A percentile compares a stretch with the other conserved stretches of the same genome.
Conservation (phyloP, 1,140 invertebrate species). For the Pseudomyrmex flavicornis region DNA sequence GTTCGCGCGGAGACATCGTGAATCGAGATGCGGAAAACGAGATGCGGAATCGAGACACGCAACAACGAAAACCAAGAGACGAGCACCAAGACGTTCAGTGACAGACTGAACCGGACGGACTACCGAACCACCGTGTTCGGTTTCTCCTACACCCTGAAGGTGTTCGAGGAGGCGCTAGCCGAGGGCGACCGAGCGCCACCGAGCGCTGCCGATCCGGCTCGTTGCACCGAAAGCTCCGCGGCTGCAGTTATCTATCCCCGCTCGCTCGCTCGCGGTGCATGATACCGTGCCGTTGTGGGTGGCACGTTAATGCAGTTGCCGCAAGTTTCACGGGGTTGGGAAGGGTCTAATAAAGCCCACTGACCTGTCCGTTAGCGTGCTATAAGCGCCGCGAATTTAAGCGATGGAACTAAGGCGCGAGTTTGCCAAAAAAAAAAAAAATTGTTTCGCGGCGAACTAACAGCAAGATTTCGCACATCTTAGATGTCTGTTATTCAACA, state of each 20-base stretch:
- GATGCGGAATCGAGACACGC: background rate
- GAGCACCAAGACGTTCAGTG: slow-evolving; percentile 66
- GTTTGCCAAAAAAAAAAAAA: no score
- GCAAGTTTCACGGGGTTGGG: slow-evolving; percentile 2
- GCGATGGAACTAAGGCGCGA: no score
- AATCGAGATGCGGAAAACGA: background rate
- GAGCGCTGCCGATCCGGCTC: slow-evolving; percentile 67
- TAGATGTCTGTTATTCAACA: no score
- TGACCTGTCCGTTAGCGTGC: background rate
- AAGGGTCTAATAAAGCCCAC: slow-evolving; percentile 12
- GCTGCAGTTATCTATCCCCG: slow-evolving; percentile 45
- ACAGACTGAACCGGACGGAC: slow-evolving; percentile 73
- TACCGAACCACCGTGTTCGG: slow-evolving; percentile 49
- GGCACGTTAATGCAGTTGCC: slow-evolving; percentile 33
- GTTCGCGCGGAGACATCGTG: background rate
- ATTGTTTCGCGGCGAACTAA: no score
- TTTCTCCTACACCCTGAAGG: slow-evolving; percentile 68
- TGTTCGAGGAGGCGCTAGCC: slow-evolving; percentile 65
- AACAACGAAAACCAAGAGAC: background rate
- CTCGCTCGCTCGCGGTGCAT: slow-evolving; percentile 12
- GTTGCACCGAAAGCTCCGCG: slow-evolving; percentile 66
- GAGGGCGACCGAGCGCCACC: slow-evolving; percentile 66
- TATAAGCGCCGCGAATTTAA: background rate
- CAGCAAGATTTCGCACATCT: no score
- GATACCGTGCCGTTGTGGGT: slow-evolving; percentile 33